Evolutionary conservation across 2,113 vertebrate species (phyloP).

Genomic region (Nothoprocta pentlandii): DNA sequence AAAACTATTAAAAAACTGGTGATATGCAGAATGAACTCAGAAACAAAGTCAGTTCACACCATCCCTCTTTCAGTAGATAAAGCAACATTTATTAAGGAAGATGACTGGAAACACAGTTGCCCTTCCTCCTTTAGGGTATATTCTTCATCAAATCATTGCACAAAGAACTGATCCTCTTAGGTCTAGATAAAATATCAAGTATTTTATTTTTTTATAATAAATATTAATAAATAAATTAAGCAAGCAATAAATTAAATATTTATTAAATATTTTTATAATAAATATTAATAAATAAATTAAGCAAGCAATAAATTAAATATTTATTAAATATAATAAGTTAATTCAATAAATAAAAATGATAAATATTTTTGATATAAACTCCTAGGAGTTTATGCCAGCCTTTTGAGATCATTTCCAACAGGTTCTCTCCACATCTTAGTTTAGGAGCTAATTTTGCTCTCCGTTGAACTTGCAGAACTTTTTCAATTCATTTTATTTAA

Average conservation of each 20-base stretch:
- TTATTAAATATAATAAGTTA: no score
- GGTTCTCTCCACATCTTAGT: background rate
- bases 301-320: no score
- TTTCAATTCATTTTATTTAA: background rate
- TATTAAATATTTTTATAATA: no score
- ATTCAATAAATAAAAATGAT: no score
- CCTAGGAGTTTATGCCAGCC: background rate
- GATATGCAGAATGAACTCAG: constrained; percentile 17
- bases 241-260: no score
- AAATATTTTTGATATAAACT: no score
- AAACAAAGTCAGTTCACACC: background rate
- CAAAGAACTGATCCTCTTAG: rapidly evolving
- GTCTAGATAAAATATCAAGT: no score
- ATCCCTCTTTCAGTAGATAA: background rate
- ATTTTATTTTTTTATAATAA: no score
- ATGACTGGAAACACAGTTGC: background rate
- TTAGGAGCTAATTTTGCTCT: background rate
- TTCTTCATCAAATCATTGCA: background rate
- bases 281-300: no score
- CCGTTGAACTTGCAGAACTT: background rate
- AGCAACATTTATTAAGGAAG: background rate
- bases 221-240: no score
- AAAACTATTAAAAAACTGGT: constrained; percentile 40
- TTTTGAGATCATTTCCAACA: background rate
- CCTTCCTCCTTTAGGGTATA: background rate